Base-by-base conservation (phyloP, 2,888 invertebrate genomes). In the Chouioia cunea region DNA sequence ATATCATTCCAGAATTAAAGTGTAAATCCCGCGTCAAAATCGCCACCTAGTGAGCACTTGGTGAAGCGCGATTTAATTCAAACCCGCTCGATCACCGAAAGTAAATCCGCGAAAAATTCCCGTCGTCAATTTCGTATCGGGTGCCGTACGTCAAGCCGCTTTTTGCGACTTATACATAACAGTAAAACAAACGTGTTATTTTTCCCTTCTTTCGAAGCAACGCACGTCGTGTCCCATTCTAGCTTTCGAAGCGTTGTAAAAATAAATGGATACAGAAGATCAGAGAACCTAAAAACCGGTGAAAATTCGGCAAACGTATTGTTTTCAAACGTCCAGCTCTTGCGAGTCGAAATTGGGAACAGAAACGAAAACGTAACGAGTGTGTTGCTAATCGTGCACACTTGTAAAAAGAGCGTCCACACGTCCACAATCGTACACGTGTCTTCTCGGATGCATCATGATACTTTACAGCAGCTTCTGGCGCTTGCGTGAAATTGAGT, bases 401-500 rank as follows among this genome's bases (percentile, higher is more conserved):
- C 10, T 10, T 12, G n/a, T 36, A 27, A 4, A 3, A 36, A 12
- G 36, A 36, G 6, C 36, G 36, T 27, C 36, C 12, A 36, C 10
- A 36, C 36, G 10, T 12, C 6, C 12, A 36, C 36, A 36, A 6
- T 36, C 36, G 36, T 36, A 36, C 36, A 36, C 36, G 36, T 36
- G 36, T 36, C 36, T 36, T 36, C 36, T 36, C 12, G 6, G 36
- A 36, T n/a, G n/a, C 10, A 27, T 2, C 27, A 4, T 27, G 27
- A 6, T n/a, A 27, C 27, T 27, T 6, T 36, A n/a, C n/a, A n/a
- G n/a, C 36, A 10, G 27, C 12, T 36, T 36, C 36, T 36, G 36
- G 62, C 62, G 67, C 67, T 62, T 68, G 67, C 62, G 62, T 68
- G 56, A 68, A 68, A 62, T 43, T 43, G 56, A 68, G 67, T 43